Evolutionary conservation across 2,797 vertebrate genomes (phyloP), one percentile per base, ranked within the genome.

Genomic region (Fundulus diaphanus): DNA sequence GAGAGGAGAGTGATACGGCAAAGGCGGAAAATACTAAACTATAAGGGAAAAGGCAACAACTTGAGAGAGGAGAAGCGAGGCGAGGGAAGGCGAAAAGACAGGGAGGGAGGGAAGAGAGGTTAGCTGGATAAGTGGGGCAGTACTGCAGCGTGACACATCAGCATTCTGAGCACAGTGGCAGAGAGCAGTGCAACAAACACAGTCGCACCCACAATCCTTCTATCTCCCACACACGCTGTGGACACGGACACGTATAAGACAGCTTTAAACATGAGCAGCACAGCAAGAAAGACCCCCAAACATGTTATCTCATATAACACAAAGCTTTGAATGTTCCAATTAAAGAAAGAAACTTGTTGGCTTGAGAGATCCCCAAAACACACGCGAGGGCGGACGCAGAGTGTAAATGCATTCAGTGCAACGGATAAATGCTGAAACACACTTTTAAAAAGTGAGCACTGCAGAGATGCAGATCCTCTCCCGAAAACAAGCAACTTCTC

Each of bases 131-230:
- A 95, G 93, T 93, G 94, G 94, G 92, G 89, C 93, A 95, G 85
- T 93, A 93, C 95, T 95, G 95, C 94, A 95, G 94, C 91, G 92
- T 94, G 93, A 94, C 93, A 94, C 94, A 96, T 96, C 93, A 95
- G 94, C 94, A 96, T 95, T 96, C 95, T 88, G 92, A 87, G 90
- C 93, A 92, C 92, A 93, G 88, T 78, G 69, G 86, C 89, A 82
- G 88, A 87, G 82, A 89, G 89, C 82, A 90, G 93, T 86, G 87
- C 90, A 87, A 82, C 81, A 15, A 91, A 86, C 85, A 80, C 90
- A 82, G 84, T 74, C 70, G 86, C 84, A 79, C 72, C 85, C 83
- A 79, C 85, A 82, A 81, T 89, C 81, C 79, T 77, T 40, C 70
- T 56, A 66, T 44, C 74, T 54, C 78, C 57, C 82, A 52, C 81